Base-by-base conservation (phyloP, 2,888 invertebrate genomes). In the Phaedon cochleariae region DNA sequence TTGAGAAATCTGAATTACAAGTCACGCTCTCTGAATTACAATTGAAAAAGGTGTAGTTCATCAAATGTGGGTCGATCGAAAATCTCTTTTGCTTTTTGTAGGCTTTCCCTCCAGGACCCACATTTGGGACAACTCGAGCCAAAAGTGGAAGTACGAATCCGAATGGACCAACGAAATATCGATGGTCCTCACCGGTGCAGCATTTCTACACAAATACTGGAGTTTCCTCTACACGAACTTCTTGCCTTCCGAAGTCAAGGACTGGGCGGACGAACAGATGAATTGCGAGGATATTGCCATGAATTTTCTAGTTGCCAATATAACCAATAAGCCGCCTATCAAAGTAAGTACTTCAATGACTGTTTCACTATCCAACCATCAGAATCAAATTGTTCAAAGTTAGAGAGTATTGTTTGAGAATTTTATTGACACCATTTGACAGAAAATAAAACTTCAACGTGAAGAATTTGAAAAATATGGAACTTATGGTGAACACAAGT, bases 261-360 rank as follows among this genome's bases (percentile, higher is more conserved):
- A 90, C 60, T 97, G 95, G 94, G 97, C 97, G 0, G 97, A 98
- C 81, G 91, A 93, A 15, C 92, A 94, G 79, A 97, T 97, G 93
- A 98, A 98, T 84, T 98, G 97, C 81, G 98, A 98, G 83, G 97
- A 98, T 80, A 96, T 98, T 74, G 97, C 97, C 0, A 97, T 98
- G 96, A 98, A 98, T 84, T 98, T 97, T 84, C 88, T 98, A 3
- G 94, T 98, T 29, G 93, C 97, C 1, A 97, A 97, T 81, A 85
- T 94, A 17, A 97, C 97, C 0, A 92, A 94, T 74, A 97, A 97
- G 85, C 92, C 97, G 1, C 97, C 97, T 0, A 95, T 98, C 62
- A 95, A 95, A 86, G 92, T 92, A 80, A 71, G 62, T 49, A 41
- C 12, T 34, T 6, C n/a, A n/a, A n/a, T n/a, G n/a, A n/a, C n/a